A percentile compares a stretch with the other conserved stretches of the same genome.
These are phyloP conservation scores for Callionymus lyra DNA, from an alignment of 2,113 vertebrate species.

Conservation along the genomic window DNA sequence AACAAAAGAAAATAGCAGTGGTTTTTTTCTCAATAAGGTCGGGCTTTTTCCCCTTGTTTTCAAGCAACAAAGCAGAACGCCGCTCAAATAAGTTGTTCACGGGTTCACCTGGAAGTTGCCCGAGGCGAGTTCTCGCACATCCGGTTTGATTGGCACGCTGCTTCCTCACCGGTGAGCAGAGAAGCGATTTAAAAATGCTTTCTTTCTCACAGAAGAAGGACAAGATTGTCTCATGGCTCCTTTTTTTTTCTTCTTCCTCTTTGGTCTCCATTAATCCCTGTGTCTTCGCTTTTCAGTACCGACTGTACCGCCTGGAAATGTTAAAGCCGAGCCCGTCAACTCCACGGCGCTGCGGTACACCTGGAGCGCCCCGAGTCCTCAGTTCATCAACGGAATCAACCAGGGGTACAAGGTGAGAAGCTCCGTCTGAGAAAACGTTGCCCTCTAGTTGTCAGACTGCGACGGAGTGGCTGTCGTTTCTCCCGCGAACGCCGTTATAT, in stretches of 20 bases:
- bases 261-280: neutral
- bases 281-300: slow-evolving; percentile 71
- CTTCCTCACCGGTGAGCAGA: slow-evolving; percentile 35
- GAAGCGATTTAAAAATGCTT: slow-evolving; percentile 6
- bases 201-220: neutral
- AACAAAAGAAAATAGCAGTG: too few relatives aligned
- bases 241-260: slow-evolving; percentile 1
- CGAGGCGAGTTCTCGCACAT: slow-evolving; percentile 48
- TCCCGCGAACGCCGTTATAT: too few relatives aligned
- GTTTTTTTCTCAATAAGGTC: slow-evolving; percentile 22
- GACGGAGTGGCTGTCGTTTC: slow-evolving; percentile 6
- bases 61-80: slow-evolving; percentile 40
- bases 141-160: slow-evolving; percentile 42
- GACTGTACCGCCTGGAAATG: slow-evolving; percentile 89
- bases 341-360: slow-evolving; percentile 88
- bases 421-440: slow-evolving; percentile 28
- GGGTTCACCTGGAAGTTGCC: slow-evolving; percentile 56
- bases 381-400: slow-evolving; percentile 98
- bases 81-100: slow-evolving; percentile 48
- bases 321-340: slow-evolving; percentile 88
- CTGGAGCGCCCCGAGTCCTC: slow-evolving; percentile 93
- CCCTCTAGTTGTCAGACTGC: slow-evolving; percentile 35
- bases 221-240: neutral
- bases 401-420: slow-evolving; percentile 92
- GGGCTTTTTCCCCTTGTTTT: slow-evolving; percentile 25